Percentiles rank a stretch among this genome's conserved stretches.
phyloP scores from a whole-genome alignment of 2,888 invertebrate genomes.

The Ametastegia equiseti region DNA sequence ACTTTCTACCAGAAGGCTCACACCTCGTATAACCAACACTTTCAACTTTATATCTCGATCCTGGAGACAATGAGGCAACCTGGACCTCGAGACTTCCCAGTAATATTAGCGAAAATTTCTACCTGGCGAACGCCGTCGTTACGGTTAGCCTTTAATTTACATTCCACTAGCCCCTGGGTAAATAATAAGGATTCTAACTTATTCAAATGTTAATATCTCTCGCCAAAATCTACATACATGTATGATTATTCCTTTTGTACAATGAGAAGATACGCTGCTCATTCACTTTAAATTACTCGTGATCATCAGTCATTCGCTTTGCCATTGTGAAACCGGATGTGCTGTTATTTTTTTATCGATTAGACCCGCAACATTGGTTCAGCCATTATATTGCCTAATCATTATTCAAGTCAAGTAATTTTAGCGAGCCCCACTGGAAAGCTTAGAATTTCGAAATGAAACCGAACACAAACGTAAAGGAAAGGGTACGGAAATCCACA shows the following conservation, averaged over 20 bases:
- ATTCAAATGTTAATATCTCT: conserved; percentile 33
- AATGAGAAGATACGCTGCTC: background rate
- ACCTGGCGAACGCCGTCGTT: no score
- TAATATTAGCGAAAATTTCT: conserved; percentile 11
- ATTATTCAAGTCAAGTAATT: conserved; percentile 33
- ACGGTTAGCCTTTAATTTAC: background rate
- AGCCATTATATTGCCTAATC: conserved; percentile 43
- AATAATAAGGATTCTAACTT: conserved; percentile 24
- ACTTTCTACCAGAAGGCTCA: background rate
- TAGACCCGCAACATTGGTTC: background rate
- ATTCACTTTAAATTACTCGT: background rate
- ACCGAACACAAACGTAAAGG: no score
- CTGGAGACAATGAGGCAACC: conserved; percentile 7
- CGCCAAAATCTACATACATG: conserved; percentile 7
- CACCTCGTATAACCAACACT: background rate
- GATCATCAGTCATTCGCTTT: conserved; percentile 7
- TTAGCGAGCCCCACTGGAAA: conserved; percentile 1
- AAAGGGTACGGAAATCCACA: no score
- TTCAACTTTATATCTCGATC: background rate
- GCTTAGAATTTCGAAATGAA: background rate
- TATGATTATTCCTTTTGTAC: background rate
- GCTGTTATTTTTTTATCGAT: conserved; percentile 14
- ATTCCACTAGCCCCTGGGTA: background rate
- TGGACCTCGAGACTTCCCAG: background rate
- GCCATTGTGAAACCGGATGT: no score